A percentile compares a stretch with the other conserved stretches of the same genome.
Evolutionary conservation across 2,888 invertebrate genomes (phyloP).

Genomic region (Stenodema calcarata): DNA sequence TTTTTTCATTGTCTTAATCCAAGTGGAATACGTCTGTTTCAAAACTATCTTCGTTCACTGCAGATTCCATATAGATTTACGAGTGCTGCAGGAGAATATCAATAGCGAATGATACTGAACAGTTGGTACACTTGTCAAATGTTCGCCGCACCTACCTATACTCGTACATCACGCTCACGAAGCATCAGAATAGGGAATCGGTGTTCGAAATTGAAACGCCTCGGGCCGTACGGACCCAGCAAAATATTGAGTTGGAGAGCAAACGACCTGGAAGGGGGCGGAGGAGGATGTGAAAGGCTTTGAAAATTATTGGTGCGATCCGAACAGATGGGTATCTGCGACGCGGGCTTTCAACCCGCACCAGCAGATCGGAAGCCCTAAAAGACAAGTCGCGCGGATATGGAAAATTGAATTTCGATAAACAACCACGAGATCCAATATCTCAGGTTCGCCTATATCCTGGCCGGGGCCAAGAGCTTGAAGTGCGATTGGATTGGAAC

Average conservation of each 20-base stretch:
- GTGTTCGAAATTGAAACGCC: background rate
- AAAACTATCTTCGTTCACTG: no score
- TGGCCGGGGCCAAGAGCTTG: background rate
- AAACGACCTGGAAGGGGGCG: background rate
- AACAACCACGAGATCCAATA: background rate
- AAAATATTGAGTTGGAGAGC: conserved; percentile 15
- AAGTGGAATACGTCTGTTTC: no score
- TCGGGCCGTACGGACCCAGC: background rate
- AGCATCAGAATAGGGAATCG: background rate
- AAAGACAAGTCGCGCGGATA: background rate
- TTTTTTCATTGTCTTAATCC: no score
- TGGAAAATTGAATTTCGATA: conserved; percentile 29
- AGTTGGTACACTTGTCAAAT: no score
- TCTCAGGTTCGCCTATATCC: background rate
- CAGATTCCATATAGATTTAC: no score
- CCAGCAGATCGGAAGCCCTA: background rate
- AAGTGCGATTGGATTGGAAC: background rate
- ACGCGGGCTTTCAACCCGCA: background rate
- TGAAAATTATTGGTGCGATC: background rate
- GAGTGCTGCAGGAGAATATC: no score
- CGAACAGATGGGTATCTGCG: conserved; percentile 5
- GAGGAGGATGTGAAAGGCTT: background rate
- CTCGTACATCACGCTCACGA: background rate
- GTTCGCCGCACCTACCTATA: no score
- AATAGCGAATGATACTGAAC: no score